Evolutionary conservation across 2,888 invertebrate species (phyloP), one percentile per base, ranked within the genome.

Genomic region (Halocaridina rubra): DNA sequence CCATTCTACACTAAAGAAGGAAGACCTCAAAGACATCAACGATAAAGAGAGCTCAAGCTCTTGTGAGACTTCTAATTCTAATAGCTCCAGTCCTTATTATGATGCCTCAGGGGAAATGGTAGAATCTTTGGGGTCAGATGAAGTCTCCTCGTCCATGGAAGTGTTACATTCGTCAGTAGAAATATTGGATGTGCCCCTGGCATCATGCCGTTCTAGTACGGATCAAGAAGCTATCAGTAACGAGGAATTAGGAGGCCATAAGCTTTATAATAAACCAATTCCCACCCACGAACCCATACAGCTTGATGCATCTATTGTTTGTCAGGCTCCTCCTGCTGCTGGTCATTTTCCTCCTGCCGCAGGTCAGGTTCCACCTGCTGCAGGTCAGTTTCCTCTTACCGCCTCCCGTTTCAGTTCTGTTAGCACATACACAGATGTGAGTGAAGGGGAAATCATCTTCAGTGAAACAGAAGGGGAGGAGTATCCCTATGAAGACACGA

Each of bases 381-480:
- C 16, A 53, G 4, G 1, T n/a, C 53, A 53, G 19, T 16, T n/a
- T 7, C 53, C 4, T 53, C 2, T 19, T 53, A 19, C 53, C 22
- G 24, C 69, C 19, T 74, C 79, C 13, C 86, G 86, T 3, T 80
- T 80, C 33, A 86, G 86, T 69, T 76, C 82, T 19, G 53, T 80
- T 27, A 86, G 86, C 57, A 57, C 71, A 27, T 71, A 30, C 32
- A 84, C 86, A 39, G 86, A 86, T 67, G 79, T 80, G 27, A 86
- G 86, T 72, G 86, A 86, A 24, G 77, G 77, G 10, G 81, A 85
- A n/a, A 29, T 85, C 24, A 71, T 82, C 59, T 87, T 87, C 76
- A 87, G 87, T 77, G 87, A 87, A 72, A 87, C 87, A 24, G 87
- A 87, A 53, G 87, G 85, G 24, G 87, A 87, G 67, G 85, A 85